Base-by-base conservation (phyloP, 2,113 vertebrate genomes). In the Fulica atra region DNA sequence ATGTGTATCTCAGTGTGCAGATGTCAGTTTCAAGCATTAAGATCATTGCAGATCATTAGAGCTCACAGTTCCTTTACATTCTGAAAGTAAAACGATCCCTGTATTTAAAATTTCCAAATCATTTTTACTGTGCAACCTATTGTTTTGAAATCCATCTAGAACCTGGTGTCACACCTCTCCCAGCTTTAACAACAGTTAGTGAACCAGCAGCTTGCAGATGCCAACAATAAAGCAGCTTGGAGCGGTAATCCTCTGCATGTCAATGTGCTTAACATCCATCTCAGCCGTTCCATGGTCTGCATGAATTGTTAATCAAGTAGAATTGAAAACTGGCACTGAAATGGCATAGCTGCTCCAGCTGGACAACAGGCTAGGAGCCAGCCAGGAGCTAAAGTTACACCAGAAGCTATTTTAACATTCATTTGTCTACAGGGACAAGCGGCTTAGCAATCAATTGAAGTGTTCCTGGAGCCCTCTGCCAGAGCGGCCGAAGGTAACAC, bases 331-430 rank as follows among this genome's bases (percentile, higher is more conserved):
- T 96, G 93, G 88, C 81, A n/a, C 50, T 74, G 59, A 44, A 51
- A 60, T 48, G 93, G 81, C 72, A 81, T 72, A 48, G 70, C 91
- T 80, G 73, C 84, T 73, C 60, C 65, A 86, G 81, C 50, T 66
- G 74, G 85, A 29, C 54, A 78, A 46, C 15, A 72, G 87, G 78
- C 76, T 40, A 70, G 46, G 68, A 88, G 91, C 72, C 91, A 94
- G 89, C 36, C 74, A 92, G 81, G 35, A 84, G 88, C 90, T 96
- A 60, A 59, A 48, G 82, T 97, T 97, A 95, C 96, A 71, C 87
- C 54, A 86, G 33, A 61, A 73, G 68, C 92, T 95, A 82, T 95
- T 97, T 93, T 83, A 77, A 79, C 79, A 73, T 88, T 86, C 53
- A 63, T 76, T 85, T 88, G 93, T 92, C 92, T 69, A 29, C 38